Base-by-base conservation (phyloP, 2,113 vertebrate species). In the Centropristis striata region DNA sequence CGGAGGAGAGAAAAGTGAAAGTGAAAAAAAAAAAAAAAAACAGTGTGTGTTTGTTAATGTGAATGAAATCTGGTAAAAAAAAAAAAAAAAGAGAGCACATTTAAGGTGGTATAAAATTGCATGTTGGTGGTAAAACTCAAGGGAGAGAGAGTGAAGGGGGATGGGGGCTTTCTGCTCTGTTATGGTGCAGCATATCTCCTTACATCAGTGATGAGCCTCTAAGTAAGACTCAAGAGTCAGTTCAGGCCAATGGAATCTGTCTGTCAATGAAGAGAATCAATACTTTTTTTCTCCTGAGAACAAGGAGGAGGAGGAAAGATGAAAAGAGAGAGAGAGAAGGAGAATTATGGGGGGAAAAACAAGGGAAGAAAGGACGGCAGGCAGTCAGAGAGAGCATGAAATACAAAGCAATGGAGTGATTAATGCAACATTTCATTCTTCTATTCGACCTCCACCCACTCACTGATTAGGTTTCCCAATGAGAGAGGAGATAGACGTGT, bases 151-250 rank as follows among this genome's bases (percentile, higher is more conserved):
- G 20, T 5, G 15, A 55, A 36, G 39, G 59, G 23, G 51, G 27
- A 55, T 7, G 5, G 42, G 20, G 25, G 16, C 39, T 25, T 28
- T 16, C 47, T 16, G n/a, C 32, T 57, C 32, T 51, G 58, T 47
- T 67, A 32, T 58, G 51, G 27, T 0, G 59, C 53, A 71, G 66
- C 59, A 53, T 25, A 59, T 84, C 57, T 60, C n/a, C 44, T 74
- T 53, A 61, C 66, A 71, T 69, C 78, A 82, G 63, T 60, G 39
- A 76, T 60, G 39, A 76, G 53, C 54, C 59, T 41, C 60, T 72
- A 51, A 84, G 74, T 75, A 77, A 71, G 66, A 68, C 71, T 74
- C 39, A 65, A 37, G 59, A 85, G 79, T 85, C 67, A 78, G 58
- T 23, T 71, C 59, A 61, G 61, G 66, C 73, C 46, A 67, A 5